A percentile compares a stretch with the other conserved stretches of the same genome.
Conservation (phyloP, 2,113 vertebrate species). For the Mesocricetus auratus region DNA sequence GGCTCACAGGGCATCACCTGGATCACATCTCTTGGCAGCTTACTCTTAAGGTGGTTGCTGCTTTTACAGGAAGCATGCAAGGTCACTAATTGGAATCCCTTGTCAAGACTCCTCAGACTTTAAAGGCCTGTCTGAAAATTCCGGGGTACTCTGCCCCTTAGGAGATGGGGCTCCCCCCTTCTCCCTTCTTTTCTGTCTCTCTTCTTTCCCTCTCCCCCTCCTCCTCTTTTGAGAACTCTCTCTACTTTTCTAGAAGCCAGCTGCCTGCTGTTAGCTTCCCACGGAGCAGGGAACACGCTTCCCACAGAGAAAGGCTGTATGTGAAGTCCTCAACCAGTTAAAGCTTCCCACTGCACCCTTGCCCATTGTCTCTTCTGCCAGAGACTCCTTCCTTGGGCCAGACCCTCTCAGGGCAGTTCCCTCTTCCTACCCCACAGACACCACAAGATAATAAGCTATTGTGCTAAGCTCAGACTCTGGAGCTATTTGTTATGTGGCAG, state of each 20-base stretch:
- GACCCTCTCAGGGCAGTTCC: not conserved
- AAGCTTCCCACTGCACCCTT: no score
- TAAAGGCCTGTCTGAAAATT: not conserved
- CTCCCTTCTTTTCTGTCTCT: not conserved
- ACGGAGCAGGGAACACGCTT: not conserved
- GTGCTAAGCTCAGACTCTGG: not conserved
- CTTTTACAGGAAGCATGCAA: not conserved
- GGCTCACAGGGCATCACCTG: no score
- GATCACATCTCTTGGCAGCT: not conserved
- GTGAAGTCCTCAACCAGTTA: not conserved
- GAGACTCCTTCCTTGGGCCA: not conserved
- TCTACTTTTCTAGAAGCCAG: not conserved
- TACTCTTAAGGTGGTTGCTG: not conserved
- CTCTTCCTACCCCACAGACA: not conserved
- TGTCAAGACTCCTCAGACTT: not conserved
- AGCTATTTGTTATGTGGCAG: not conserved
- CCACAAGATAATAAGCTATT: fast-evolving
- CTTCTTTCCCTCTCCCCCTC: not conserved
- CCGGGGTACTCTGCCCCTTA: not conserved
- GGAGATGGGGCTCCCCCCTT: not conserved
- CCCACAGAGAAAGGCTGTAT: not conserved
- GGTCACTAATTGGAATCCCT: no score
- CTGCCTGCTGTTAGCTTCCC: not conserved
- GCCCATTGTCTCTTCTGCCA: not conserved
- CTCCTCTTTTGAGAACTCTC: no score